Percentiles rank a stretch among this genome's conserved stretches.
Evolutionary conservation across 2,888 invertebrate genomes (phyloP).

Genomic region (Sesia bembeciformis): DNA sequence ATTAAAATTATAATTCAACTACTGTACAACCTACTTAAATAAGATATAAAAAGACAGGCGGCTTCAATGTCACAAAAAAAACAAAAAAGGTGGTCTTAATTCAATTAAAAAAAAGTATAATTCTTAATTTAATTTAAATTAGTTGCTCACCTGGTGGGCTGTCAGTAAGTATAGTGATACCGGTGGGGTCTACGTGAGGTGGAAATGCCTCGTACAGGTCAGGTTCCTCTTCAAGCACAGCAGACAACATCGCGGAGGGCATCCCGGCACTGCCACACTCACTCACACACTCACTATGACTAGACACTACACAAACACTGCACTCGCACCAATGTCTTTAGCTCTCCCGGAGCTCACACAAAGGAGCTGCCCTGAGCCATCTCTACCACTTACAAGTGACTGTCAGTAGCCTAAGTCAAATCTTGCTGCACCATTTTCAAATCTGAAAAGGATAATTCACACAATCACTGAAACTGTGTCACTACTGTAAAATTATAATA

Average conservation of each 20-base stretch:
- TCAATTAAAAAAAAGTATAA: too few relatives aligned
- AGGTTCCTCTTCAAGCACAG: conserved; percentile 82
- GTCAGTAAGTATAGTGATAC: conserved; percentile 82
- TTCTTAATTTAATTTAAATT: too few relatives aligned
- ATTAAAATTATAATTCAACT: too few relatives aligned
- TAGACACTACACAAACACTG: conserved; percentile 60
- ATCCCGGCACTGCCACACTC: conserved; percentile 52
- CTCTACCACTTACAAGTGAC: conserved; percentile 23
- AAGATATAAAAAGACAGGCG: too few relatives aligned
- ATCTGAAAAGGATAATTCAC: conserved; percentile 49
- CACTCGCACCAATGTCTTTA: conserved; percentile 41
- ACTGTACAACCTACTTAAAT: too few relatives aligned
- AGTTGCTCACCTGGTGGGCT: conserved; percentile 68
- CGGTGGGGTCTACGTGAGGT: conserved; percentile 86
- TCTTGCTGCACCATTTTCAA: conserved; percentile 75
- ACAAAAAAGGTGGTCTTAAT: too few relatives aligned
- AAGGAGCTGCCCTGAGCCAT: conserved; percentile 54
- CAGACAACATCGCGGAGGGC: conserved; percentile 81
- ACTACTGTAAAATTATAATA: conserved; percentile 14
- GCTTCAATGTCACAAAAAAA: too few relatives aligned
- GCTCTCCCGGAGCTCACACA: conserved; percentile 52
- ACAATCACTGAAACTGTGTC: conserved; percentile 21
- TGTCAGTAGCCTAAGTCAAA: conserved; percentile 61
- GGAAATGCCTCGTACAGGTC: conserved; percentile 87
- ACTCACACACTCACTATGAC: conserved; percentile 39